A percentile compares a stretch with the other conserved stretches of the same genome.
Evolutionary conservation across 2,113 vertebrate genomes (phyloP).

Genomic region (Grallaria varia): DNA sequence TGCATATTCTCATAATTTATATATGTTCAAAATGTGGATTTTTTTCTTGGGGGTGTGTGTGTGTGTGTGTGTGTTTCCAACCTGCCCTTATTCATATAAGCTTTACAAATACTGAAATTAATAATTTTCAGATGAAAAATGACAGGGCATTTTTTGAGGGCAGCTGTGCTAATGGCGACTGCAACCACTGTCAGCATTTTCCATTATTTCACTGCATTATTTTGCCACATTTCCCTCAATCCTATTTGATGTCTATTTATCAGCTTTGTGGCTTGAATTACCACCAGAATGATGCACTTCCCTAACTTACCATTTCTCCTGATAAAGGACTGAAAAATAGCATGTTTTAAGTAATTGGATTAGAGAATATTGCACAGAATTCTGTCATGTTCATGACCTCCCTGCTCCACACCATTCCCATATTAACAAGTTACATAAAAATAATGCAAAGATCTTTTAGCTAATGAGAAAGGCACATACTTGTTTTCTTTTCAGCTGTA

Average conservation of each 20-base stretch:
- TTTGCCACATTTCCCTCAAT: background rate
- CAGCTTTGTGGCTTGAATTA: background rate
- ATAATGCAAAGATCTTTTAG: slow-evolving; percentile 13
- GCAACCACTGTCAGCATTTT: background rate
- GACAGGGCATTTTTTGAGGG: background rate
- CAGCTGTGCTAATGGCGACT: background rate
- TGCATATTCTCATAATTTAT: background rate
- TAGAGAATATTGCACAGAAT: slow-evolving; percentile 47
- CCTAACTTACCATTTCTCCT: background rate
- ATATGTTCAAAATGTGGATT: background rate
- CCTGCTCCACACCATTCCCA: background rate
- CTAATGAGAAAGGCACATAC: slow-evolving; percentile 44
- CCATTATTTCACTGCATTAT: background rate
- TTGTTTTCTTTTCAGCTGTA: background rate
- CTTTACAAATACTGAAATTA: background rate
- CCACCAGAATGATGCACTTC: background rate
- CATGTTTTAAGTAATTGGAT: background rate
- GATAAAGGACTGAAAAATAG: background rate
- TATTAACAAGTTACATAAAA: background rate
- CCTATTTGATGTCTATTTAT: background rate
- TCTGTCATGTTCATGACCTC: background rate
- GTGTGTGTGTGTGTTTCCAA: too few species aligned
- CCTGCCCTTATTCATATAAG: background rate
- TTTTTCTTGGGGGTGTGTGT: too few species aligned
- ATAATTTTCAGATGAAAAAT: background rate